phyloP scores from a whole-genome alignment of 2,888 invertebrate species.

The Synanthedon andrenaeformis region DNA sequence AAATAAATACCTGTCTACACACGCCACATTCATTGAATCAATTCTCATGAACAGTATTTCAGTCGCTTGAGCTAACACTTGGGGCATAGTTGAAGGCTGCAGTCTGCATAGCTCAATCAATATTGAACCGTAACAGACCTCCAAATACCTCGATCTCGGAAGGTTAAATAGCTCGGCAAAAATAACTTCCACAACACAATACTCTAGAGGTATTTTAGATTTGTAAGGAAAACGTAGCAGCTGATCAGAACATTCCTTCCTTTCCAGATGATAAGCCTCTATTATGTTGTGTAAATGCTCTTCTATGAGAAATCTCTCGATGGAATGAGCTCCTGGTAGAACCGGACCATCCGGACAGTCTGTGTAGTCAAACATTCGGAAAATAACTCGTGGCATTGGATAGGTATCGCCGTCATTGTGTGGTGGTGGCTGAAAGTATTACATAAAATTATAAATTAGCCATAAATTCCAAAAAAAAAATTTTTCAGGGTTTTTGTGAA shows the following conservation, averaged over 20 bases:
- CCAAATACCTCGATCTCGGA: conserved; percentile 88
- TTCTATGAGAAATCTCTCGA: conserved; percentile 97
- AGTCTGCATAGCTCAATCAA: conserved; percentile 97
- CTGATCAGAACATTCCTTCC: conserved; percentile 95
- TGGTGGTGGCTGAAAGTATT: conserved; percentile 80
- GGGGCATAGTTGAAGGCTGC: conserved; percentile 97
- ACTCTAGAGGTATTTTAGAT: conserved; percentile 94
- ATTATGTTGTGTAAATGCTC: conserved; percentile 96
- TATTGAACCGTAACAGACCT: conserved; percentile 94
- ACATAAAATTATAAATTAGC: conserved; percentile 1
- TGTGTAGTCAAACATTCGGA: conserved; percentile 98
- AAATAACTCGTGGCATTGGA: conserved; percentile 95
- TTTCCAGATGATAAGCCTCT: conserved; percentile 85
- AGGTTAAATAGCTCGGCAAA: conserved; percentile 94
- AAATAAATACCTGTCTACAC: conserved; percentile 82
- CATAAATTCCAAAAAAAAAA: background rate
- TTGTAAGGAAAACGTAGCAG: conserved; percentile 93
- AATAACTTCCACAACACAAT: conserved; percentile 97
- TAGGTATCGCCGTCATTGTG: conserved; percentile 92
- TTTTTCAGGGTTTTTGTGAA: too few species aligned
- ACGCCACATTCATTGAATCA: conserved; percentile 96
- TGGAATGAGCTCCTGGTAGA: conserved; percentile 95
- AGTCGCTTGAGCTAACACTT: conserved; percentile 96
- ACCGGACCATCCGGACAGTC: conserved; percentile 96
- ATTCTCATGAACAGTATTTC: conserved; percentile 96